Conservation (phyloP, 2,113 vertebrate genomes). For the Rattus rattus region DNA sequence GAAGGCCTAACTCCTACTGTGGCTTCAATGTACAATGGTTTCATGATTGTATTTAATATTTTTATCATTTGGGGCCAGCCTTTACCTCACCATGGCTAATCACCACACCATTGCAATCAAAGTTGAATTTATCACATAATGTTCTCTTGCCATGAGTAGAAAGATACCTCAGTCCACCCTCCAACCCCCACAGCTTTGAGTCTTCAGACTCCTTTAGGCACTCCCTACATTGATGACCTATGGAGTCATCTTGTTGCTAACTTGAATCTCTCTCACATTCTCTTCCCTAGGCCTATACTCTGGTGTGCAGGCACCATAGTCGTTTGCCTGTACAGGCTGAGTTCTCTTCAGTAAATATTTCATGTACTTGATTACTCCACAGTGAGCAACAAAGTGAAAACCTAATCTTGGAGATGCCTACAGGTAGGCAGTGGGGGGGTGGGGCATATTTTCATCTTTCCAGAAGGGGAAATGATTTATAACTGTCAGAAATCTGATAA, state of each 20-base stretch:
- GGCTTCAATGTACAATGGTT: not conserved
- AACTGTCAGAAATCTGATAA: constrained; percentile 60
- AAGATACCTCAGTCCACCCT: not conserved
- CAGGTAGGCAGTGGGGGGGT: not conserved
- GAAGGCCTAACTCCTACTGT: not conserved
- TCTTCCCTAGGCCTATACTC: not conserved
- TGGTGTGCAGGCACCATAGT: not conserved
- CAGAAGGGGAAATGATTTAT: constrained; percentile 40
- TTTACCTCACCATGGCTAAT: not conserved
- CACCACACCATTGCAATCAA: not conserved
- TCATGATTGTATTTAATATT: constrained; percentile 28
- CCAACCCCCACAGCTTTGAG: not conserved
- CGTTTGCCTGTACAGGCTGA: not conserved
- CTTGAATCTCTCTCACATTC: not conserved
- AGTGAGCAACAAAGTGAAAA: not conserved
- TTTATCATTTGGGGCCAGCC: constrained; percentile 6
- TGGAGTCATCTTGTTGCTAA: not conserved
- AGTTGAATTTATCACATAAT: not conserved
- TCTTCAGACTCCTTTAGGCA: not conserved
- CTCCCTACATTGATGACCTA: not conserved
- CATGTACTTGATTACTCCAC: not conserved
- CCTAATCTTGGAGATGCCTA: not conserved
- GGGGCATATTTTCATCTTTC: not conserved
- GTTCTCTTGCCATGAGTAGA: not conserved
- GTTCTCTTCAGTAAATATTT: constrained; percentile 31